These are phyloP conservation scores for Mythimna impura DNA, from an alignment of 2,888 invertebrate species.

Conservation along the genomic window DNA sequence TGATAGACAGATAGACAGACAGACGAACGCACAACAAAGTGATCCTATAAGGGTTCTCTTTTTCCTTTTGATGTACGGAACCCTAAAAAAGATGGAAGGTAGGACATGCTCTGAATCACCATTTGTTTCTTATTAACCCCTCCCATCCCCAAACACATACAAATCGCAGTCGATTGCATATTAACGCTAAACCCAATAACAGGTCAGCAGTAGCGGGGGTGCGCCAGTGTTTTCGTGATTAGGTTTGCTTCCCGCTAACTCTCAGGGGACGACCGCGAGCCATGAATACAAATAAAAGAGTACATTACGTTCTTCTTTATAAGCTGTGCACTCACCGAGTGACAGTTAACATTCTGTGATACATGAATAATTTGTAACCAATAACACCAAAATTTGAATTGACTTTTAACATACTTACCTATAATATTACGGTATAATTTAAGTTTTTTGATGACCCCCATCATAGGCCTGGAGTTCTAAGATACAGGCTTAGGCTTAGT, in stretches of 20 bases:
- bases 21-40: no score
- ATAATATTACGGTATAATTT: no score
- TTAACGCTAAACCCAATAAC: constrained; percentile 48
- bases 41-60: no score
- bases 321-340: constrained; percentile 32
- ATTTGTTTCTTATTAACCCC: constrained; percentile 14
- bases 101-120: neutral
- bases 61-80: no score
- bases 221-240: constrained; percentile 62
- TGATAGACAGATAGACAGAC: no score
- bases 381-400: neutral
- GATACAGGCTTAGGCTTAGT: no score
- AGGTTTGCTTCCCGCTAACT: constrained; percentile 57
- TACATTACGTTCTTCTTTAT: constrained; percentile 48
- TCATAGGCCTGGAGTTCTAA: no score
- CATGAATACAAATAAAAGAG: constrained; percentile 66
- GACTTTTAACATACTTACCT: neutral
- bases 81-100: no score
- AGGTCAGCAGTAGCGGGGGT: constrained; percentile 50
- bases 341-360: neutral
- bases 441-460: no score
- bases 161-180: constrained; percentile 43
- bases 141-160: constrained; percentile 19
- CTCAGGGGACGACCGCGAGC: constrained; percentile 45
- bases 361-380: neutral